Base-by-base conservation (phyloP, 2,113 vertebrate species). In the Pachypanchax playfairii region DNA sequence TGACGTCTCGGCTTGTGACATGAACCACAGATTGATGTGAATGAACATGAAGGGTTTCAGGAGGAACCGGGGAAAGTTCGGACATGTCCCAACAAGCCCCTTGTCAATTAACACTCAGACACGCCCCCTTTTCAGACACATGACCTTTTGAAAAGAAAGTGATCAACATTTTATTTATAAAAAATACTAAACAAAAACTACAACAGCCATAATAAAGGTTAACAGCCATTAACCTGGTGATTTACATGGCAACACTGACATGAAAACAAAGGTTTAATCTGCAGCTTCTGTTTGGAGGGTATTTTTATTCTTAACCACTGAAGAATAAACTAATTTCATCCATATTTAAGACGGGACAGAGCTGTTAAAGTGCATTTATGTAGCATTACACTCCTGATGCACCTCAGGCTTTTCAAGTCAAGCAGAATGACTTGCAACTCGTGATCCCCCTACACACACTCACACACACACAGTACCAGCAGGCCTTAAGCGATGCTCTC, bases 361-460 rank as follows among this genome's bases (percentile, higher is more conserved):
- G n/a, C n/a, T 50, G 24, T 66, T 53, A 20, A 57, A 18, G 33
- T 44, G 42, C 4, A 28, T 35, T 52, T 36, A 31, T 54, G 14
- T 8, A 36, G 44, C 38, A 50, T 59, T 59, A 17, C 70, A 70
- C 63, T 51, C 60, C 49, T 46, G 74, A 43, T 55, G 66, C 9
- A 22, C 71, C 66, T 50, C 67, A 33, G 72, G 73, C 84, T 18
- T 59, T 20, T 80, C 85, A 75, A 69, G 20, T 77, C 55, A 47
- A 57, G 41, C 73, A 82, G 82, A 88, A 89, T 86, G 82, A 86
- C 54, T 85, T 31, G 10, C 33, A 83, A 83, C 89, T 87, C 87
- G 86, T 90, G 86, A 89, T 51, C 70, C 56, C 42, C 70, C 44
- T 52, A 22, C 68, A 54, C 44, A 68, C 77, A 53, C 17, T 39